Percentiles rank a stretch among this genome's conserved stretches.
phyloP scores from a whole-genome alignment of 2,888 invertebrate genomes.

The Erynnis tages region DNA sequence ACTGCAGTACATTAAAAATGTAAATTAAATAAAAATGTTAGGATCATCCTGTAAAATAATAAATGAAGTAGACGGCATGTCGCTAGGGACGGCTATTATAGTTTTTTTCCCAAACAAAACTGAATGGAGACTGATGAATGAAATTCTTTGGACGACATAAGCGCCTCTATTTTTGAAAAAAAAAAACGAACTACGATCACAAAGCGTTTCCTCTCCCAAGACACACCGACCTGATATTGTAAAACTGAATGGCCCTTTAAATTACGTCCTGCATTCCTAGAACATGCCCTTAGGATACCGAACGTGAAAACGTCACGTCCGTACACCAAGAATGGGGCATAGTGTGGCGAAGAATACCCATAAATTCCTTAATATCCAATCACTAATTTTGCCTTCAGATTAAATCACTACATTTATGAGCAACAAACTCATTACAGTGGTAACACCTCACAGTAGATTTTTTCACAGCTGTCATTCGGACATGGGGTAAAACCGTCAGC shows the following conservation, averaged over 20 bases:
- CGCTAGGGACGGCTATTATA: constrained; percentile 48
- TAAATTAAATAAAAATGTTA: background rate
- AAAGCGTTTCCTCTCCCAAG: constrained; percentile 19
- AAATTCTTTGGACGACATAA: constrained; percentile 58
- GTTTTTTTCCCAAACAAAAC: constrained; percentile 62
- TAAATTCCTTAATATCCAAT: too few species aligned
- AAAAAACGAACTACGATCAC: constrained; percentile 34
- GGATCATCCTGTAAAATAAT: constrained; percentile 50
- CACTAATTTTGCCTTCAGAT: too few species aligned
- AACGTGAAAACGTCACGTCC: too few species aligned
- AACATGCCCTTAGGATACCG: too few species aligned
- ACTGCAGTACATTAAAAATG: background rate
- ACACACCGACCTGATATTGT: constrained; percentile 16
- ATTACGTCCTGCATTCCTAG: constrained; percentile 24
- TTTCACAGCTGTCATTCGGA: too few species aligned
- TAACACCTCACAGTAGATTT: too few species aligned
- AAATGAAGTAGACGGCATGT: constrained; percentile 67
- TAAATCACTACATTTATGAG: too few species aligned
- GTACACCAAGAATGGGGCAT: too few species aligned
- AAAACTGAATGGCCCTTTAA: constrained; percentile 10
- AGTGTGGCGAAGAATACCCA: too few species aligned
- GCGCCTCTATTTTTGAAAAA: constrained; percentile 60
- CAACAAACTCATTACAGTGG: too few species aligned
- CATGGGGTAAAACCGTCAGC: too few species aligned
- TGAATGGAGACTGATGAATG: constrained; percentile 69